Evolutionary conservation across 92 coral and sea anemone species (phyloP).

Genomic region (Desmophyllum pertusum): DNA sequence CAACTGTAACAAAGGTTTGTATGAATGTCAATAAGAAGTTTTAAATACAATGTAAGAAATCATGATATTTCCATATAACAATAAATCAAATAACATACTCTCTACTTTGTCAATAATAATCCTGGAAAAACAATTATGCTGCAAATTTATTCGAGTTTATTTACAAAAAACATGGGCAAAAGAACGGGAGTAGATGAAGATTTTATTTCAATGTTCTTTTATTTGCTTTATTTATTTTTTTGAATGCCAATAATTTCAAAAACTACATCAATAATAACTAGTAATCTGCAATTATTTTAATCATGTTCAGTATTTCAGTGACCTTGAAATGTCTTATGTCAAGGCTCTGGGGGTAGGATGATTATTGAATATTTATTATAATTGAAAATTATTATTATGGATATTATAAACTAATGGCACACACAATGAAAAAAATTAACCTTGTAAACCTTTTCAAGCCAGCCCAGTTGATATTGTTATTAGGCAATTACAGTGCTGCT

Average conservation of each 20-base stretch:
- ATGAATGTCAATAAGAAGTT: background rate
- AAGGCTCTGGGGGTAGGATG: constrained; percentile 5
- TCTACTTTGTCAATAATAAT: background rate
- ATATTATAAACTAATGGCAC: background rate
- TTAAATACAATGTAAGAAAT: background rate
- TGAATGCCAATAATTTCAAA: constrained; percentile 3
- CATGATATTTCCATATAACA: constrained; percentile 3
- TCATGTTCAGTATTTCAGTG: too few species aligned
- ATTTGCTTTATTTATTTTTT: constrained; percentile 2
- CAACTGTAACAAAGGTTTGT: constrained; percentile 10
- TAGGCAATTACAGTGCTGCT: background rate
- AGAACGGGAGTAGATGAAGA: constrained; percentile 14
- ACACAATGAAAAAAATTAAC: constrained; percentile 2
- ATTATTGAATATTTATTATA: background rate
- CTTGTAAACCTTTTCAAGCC: background rate
- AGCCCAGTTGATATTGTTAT: constrained; percentile 9
- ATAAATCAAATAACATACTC: background rate
- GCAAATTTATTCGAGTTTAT: background rate
- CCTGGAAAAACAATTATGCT: constrained; percentile 8
- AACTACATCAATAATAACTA: too few species aligned
- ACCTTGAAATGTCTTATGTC: too few species aligned
- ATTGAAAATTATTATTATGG: constrained; percentile 4
- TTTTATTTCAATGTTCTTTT: constrained; percentile 10
- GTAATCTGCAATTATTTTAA: too few species aligned
- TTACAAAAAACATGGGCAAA: background rate